Percentiles rank a stretch among this genome's conserved stretches.
These are phyloP conservation scores for Aptenodytes forsteri DNA, from an alignment of 2,113 vertebrate species.

Conservation along the genomic window DNA sequence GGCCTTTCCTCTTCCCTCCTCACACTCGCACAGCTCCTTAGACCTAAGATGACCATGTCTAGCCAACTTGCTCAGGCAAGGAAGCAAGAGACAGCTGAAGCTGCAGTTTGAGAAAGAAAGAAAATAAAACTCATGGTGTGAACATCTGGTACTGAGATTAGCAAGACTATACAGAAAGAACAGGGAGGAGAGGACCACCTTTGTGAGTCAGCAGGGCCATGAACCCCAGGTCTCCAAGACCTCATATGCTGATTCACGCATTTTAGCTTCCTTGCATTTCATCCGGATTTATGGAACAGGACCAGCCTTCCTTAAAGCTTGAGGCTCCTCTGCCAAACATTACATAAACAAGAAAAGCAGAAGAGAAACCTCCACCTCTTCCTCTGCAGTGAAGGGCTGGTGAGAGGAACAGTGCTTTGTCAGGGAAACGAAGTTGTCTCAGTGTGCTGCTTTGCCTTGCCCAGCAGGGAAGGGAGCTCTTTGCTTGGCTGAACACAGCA, in stretches of 20 bases:
- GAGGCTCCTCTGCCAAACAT: not conserved
- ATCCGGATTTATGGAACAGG: not conserved
- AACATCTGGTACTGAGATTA: not conserved
- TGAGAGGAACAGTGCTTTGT: not conserved
- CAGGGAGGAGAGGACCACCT: not conserved
- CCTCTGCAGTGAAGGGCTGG: not conserved
- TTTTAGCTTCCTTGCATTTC: not conserved
- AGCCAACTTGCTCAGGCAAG: not conserved
- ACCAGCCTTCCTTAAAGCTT: not conserved
- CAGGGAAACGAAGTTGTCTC: accelerated
- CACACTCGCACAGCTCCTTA: not conserved
- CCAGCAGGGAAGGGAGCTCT: not conserved
- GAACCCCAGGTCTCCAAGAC: not conserved
- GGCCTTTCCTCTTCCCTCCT: not conserved
- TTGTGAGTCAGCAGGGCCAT: not conserved
- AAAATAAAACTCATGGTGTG: not conserved
- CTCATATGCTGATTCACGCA: not conserved
- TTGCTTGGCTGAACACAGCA: not conserved
- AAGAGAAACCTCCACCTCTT: not conserved
- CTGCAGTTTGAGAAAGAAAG: not conserved
- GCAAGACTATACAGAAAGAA: not conserved
- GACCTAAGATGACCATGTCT: not conserved
- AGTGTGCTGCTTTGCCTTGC: no score
- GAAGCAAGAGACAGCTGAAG: not conserved
- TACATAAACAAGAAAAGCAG: not conserved